phyloP scores from a whole-genome alignment of 2,797 vertebrate genomes.

The Phoxinus dragarum region DNA sequence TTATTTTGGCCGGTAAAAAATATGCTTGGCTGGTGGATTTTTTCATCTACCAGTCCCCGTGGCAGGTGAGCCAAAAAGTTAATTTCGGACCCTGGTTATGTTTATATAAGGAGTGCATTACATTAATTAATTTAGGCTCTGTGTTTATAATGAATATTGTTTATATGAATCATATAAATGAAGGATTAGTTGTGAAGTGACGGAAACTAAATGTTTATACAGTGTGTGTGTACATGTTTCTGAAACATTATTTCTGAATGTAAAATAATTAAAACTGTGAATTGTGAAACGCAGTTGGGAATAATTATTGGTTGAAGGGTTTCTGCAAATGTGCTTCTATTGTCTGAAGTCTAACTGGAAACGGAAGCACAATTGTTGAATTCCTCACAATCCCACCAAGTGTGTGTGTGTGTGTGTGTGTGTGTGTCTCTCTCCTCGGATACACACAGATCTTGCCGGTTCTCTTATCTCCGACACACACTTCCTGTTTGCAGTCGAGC shows the following conservation, averaged over 20 bases:
- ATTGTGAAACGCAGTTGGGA: too few species aligned
- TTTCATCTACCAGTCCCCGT: too few species aligned
- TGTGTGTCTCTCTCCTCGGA: background rate
- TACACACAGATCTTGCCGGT: background rate
- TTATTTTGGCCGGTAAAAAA: too few species aligned
- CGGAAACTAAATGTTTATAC: background rate
- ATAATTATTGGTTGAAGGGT: too few species aligned
- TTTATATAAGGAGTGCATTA: too few species aligned
- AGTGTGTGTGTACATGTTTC: background rate
- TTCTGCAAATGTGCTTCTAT: background rate
- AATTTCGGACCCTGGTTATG: too few species aligned
- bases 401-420: too few species aligned
- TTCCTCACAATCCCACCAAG: background rate
- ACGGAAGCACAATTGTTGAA: background rate
- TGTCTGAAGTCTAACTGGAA: background rate
- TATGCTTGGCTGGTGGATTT: too few species aligned
- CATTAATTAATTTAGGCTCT: rapidly evolving
- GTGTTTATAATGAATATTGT: background rate
- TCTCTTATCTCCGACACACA: conserved; percentile 76
- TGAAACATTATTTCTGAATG: background rate
- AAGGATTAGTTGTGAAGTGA: too few species aligned
- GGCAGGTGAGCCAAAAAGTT: too few species aligned
- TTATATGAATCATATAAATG: background rate
- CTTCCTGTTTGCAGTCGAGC: conserved; percentile 82
- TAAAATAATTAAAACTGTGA: background rate